Evolutionary conservation across 2,113 vertebrate species (phyloP), one percentile per base, ranked within the genome.

Genomic region (Cyrtonyx montezumae): DNA sequence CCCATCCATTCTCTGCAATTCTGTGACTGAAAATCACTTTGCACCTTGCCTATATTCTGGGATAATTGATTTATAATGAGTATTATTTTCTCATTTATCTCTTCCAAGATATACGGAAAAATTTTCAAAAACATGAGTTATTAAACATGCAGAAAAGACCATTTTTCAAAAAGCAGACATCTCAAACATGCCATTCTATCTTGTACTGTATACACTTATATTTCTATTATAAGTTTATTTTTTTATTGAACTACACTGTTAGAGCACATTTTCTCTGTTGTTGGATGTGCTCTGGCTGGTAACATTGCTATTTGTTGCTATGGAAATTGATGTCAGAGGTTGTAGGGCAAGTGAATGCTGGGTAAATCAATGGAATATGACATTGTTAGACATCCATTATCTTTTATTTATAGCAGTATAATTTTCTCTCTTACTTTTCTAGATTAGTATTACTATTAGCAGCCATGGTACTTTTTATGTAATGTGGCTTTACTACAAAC

Each of bases 241-340:
- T 36, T 91, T 36, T 49, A n/a, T 87, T 84, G 25, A 79, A 66
- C 53, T 84, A 8, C 13, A 26, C 42, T 15, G 8, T 53, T 81
- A 67, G 28, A 75, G 9, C 36, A 71, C 8, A 1, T 63, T 88
- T 62, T 46, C 32, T 45, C 45, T 73, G n/a, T 75, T 11, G 6
- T 55, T 91, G 83, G 77, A 95, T 87, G 70, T 92, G 59, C 42
- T 94, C 67, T 74, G 53, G 21, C 74, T 91, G 59, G 59, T 66
- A 82, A 87, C 48, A 58, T 53, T 69, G 53, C 80, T 53, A 79
- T 95, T 95, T 95, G 91, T 96, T 95, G 86, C 96, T 93, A 93
- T 94, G 91, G 92, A 93, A 96, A 95, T 93, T 53, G 37, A 84
- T 87, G 75, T 34, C 84, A 89, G 81, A 77, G 63, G 89, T 92